A percentile compares a stretch with the other conserved stretches of the same genome.
Evolutionary conservation across 1,140 invertebrate genomes (phyloP).

Genomic region (Trichonephila clavipes): DNA sequence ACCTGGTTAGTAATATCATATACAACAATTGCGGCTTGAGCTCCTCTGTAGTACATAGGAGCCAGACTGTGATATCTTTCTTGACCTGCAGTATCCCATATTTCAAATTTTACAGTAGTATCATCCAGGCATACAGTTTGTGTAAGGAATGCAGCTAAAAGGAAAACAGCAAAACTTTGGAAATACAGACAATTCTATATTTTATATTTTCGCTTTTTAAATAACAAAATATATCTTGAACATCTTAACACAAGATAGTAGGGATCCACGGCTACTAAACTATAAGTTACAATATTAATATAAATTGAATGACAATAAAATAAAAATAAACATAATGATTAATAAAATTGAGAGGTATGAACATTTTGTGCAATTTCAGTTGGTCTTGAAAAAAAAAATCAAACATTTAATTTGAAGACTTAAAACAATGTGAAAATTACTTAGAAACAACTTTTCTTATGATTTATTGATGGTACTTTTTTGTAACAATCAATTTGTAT

Average conservation of each 20-base stretch:
- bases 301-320: no score
- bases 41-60: conserved; percentile 97
- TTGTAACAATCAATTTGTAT: no score
- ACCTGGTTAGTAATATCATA: conserved; percentile 99
- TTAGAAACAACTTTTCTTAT: no score
- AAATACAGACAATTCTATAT: not conserved
- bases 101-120: conserved; percentile 99
- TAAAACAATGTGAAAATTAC: no score
- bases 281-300: no score
- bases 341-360: no score
- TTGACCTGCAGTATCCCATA: conserved; percentile 98
- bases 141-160: conserved; percentile 96
- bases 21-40: conserved; percentile 97
- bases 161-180: not conserved
- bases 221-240: not conserved
- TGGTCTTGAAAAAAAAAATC: no score
- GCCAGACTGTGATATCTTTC: conserved; percentile 99
- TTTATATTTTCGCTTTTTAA: not conserved
- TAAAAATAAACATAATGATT: no score
- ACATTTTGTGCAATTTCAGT: no score
- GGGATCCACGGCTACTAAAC: not conserved
- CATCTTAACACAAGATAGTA: not conserved
- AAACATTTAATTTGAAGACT: no score
- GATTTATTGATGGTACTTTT: no score
- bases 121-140: conserved; percentile 99